Conservation (phyloP, 2,888 invertebrate genomes). For the Drosophila falleni region DNA sequence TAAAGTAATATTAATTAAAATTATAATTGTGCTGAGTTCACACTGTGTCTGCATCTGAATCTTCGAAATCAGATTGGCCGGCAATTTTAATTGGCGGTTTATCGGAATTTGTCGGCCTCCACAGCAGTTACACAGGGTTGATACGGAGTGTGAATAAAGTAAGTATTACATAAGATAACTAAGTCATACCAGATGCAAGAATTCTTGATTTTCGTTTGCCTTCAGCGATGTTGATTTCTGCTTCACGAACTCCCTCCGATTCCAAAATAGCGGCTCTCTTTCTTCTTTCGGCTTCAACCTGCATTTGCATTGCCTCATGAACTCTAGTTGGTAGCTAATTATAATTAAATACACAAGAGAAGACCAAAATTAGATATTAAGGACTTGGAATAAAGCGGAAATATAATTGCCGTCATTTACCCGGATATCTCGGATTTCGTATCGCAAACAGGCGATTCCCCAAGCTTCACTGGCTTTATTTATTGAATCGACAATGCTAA, state of each 20-base stretch:
- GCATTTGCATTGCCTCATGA: constrained; percentile 99
- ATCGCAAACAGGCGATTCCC: constrained; percentile 98
- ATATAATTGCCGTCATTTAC: constrained; percentile 54
- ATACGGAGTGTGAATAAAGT: background rate
- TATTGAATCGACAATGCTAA: constrained; percentile 97
- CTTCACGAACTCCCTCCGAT: constrained; percentile 96
- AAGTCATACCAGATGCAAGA: constrained; percentile 91
- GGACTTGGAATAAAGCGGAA: no score
- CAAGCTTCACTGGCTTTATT: constrained; percentile 99
- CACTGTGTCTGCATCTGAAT: background rate
- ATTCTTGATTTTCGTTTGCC: constrained; percentile 97
- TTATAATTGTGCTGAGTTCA: background rate
- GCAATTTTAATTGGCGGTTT: background rate
- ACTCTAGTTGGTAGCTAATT: constrained; percentile 94
- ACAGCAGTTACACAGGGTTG: no score
- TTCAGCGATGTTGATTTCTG: constrained; percentile 98
- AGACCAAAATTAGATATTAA: background rate
- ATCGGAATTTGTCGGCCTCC: no score
- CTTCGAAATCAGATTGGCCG: background rate
- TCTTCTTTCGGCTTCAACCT: constrained; percentile 98
- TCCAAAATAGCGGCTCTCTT: constrained; percentile 98
- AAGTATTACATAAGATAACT: background rate
- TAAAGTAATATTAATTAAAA: background rate
- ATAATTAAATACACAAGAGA: background rate
- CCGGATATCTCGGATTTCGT: constrained; percentile 92